Conservation (phyloP, 1,140 invertebrate genomes). For the Piezodorus guildinii region DNA sequence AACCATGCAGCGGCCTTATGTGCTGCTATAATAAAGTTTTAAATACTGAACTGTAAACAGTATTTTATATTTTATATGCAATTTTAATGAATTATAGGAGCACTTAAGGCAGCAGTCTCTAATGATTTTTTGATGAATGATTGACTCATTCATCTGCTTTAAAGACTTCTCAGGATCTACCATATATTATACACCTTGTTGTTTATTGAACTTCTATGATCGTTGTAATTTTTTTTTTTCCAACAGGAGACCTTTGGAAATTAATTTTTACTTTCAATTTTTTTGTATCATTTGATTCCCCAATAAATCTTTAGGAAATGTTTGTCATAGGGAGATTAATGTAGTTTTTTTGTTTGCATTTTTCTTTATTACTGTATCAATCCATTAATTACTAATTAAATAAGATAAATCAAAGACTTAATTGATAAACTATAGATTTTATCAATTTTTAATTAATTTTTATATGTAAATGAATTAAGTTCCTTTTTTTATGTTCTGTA, state of each 20-base stretch:
- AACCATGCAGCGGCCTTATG: not conserved
- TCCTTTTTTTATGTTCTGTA: conserved; percentile 12
- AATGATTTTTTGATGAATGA: conserved; percentile 8
- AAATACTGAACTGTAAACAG: conserved; percentile 7
- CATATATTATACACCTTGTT: conserved; percentile 1
- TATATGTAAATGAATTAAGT: conserved; percentile 8
- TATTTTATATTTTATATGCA: conserved; percentile 13
- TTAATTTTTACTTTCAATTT: not conserved
- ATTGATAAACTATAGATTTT: conserved; percentile 15
- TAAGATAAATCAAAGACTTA: conserved; percentile 15
- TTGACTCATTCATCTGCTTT: conserved; percentile 9
- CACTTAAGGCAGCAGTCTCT: too few relatives aligned
- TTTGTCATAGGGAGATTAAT: conserved; percentile 10
- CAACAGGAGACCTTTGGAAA: not conserved
- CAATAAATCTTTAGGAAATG: conserved; percentile 8
- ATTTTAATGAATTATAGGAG: not conserved
- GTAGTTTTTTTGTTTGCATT: conserved; percentile 5
- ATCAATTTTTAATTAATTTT: conserved; percentile 11
- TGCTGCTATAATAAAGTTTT: not conserved
- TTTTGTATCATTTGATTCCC: not conserved
- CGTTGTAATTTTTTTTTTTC: not conserved
- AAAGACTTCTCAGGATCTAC: conserved; percentile 12
- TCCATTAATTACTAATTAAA: conserved; percentile 6
- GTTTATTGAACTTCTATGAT: not conserved
- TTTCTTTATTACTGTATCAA: too few relatives aligned